Percentiles rank a stretch among this genome's conserved stretches.
phyloP scores from a whole-genome alignment of 2,113 vertebrate species.

The Meriones unguiculatus region DNA sequence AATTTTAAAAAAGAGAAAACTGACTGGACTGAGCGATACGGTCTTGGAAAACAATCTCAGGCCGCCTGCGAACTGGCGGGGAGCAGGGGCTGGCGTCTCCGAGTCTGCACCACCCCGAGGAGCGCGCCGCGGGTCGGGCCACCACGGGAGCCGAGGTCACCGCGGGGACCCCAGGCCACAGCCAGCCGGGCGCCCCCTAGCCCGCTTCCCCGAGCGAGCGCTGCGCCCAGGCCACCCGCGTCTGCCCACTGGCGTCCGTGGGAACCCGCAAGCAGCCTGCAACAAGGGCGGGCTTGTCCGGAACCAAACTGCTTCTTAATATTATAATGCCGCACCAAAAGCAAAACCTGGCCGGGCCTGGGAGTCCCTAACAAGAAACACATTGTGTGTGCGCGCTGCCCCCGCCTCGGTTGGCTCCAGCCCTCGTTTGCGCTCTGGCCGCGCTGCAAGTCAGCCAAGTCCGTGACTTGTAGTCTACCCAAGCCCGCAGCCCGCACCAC shows the following conservation, averaged over 20 bases:
- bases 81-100: conserved; percentile 91
- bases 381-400: conserved; percentile 78
- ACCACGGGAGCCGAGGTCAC: conserved; percentile 13
- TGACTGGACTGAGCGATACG: conserved; percentile 88
- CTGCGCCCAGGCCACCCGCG: conserved; percentile 87
- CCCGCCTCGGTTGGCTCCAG: conserved; percentile 55
- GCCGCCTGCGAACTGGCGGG: conserved; percentile 89
- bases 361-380: conserved; percentile 85
- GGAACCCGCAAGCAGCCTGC: conserved; percentile 87
- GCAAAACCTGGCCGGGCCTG: conserved; percentile 81
- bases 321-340: conserved; percentile 84
- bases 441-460: conserved; percentile 77
- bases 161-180: not conserved
- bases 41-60: conserved; percentile 90
- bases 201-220: conserved; percentile 65
- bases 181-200: not conserved
- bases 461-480: conserved; percentile 69
- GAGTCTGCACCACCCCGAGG: conserved; percentile 90
- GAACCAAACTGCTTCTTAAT: conserved; percentile 86
- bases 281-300: conserved; percentile 87
- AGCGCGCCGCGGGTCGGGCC: conserved; percentile 85
- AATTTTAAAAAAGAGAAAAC: conserved; percentile 81
- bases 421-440: conserved; percentile 68
- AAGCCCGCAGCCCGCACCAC: conserved; percentile 2
- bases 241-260: conserved; percentile 88